Evolutionary conservation across 2,113 vertebrate species (phyloP).

Genomic region (Gopherus flavomarginatus): DNA sequence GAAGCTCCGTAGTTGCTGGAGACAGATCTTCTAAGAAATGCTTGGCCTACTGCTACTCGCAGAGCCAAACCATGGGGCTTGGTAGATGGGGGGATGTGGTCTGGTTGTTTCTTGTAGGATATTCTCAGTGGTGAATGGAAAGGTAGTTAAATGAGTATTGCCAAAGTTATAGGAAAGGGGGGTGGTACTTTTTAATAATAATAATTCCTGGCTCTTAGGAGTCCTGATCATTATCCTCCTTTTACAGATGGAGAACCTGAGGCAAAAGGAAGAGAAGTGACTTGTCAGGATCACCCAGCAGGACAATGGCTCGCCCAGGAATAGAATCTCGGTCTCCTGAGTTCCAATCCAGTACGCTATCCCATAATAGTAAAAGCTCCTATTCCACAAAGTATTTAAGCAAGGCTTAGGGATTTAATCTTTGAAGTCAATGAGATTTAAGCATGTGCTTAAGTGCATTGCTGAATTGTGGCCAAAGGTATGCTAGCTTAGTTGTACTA

Average conservation of each 20-base stretch:
- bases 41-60: not conserved
- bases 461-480: not conserved
- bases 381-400: not conserved
- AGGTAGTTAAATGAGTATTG: not conserved
- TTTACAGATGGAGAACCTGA: not conserved
- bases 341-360: not conserved
- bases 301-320: no score
- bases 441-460: not conserved
- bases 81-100: not conserved
- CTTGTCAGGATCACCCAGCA: not conserved
- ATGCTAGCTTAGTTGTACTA: not conserved
- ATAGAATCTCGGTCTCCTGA: not conserved
- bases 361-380: not conserved
- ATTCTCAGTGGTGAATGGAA: not conserved
- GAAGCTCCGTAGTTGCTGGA: no score
- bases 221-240: not conserved
- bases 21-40: no score
- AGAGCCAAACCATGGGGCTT: not conserved
- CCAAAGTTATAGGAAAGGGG: not conserved
- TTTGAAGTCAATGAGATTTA: not conserved
- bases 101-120: not conserved
- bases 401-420: not conserved
- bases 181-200: not conserved
- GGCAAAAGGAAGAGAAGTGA: not conserved
- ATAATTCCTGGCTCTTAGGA: not conserved